Percentiles rank a stretch among this genome's conserved stretches.
Conservation (phyloP, 2,113 vertebrate species). For the Solea solea region DNA sequence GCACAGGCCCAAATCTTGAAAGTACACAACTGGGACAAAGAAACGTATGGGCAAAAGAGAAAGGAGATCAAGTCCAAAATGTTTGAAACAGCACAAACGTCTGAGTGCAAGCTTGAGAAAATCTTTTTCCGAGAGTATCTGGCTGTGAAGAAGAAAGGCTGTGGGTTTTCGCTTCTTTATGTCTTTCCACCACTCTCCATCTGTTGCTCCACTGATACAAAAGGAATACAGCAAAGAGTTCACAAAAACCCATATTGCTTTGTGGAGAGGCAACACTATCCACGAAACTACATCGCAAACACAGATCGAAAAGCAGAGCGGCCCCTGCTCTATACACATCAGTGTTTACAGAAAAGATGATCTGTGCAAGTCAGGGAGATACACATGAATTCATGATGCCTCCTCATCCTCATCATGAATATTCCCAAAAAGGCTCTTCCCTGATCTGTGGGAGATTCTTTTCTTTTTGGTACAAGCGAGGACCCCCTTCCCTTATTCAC, state of each 20-base stretch:
- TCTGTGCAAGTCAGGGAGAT: slow-evolving; percentile 71
- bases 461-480: slow-evolving; percentile 72
- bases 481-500: slow-evolving; percentile 72
- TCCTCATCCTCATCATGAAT: slow-evolving; percentile 91
- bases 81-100: slow-evolving; percentile 56
- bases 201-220: slow-evolving; percentile 66
- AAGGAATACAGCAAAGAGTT: slow-evolving; percentile 71
- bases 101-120: slow-evolving; percentile 76
- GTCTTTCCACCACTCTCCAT: slow-evolving; percentile 67
- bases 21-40: slow-evolving; percentile 49
- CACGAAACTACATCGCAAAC: slow-evolving; percentile 71
- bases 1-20: slow-evolving; percentile 49
- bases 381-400: slow-evolving; percentile 85
- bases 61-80: slow-evolving; percentile 61
- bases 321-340: slow-evolving; percentile 68
- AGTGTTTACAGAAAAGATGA: slow-evolving; percentile 91
- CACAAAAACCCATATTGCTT: slow-evolving; percentile 73
- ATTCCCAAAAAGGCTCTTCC: slow-evolving; percentile 88
- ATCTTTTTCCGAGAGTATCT: slow-evolving; percentile 65
- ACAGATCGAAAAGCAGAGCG: slow-evolving; percentile 35
- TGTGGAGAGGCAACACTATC: slow-evolving; percentile 76
- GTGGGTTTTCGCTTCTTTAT: slow-evolving; percentile 78
- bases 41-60: slow-evolving; percentile 44
- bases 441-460: slow-evolving; percentile 81
- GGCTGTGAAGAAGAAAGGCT: slow-evolving; percentile 76